These are phyloP conservation scores for Tretioscincus oriximinensis DNA, from an alignment of 2,113 vertebrate genomes.

Conservation along the genomic window DNA sequence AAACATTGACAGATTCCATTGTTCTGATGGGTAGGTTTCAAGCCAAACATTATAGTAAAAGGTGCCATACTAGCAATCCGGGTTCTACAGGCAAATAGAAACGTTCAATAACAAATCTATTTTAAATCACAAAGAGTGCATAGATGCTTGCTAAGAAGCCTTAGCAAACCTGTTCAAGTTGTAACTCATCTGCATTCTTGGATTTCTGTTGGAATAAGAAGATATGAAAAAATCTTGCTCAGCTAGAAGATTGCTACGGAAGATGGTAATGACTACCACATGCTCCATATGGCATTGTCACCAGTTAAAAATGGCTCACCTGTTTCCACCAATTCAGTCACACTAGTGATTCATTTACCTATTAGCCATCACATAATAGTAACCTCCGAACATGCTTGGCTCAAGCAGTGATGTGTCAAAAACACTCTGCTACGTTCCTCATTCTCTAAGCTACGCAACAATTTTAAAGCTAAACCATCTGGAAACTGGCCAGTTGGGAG, in stretches of 20 bases:
- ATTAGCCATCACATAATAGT: neutral
- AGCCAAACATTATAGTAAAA: no score
- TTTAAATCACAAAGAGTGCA: neutral
- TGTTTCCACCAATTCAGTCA: neutral
- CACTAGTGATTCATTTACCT: neutral
- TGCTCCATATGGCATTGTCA: neutral
- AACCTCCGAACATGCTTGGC: neutral
- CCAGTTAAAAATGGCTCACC: neutral
- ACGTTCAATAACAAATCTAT: neutral
- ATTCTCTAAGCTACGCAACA: slow-evolving; percentile 41
- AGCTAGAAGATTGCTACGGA: neutral
- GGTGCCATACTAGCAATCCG: no score
- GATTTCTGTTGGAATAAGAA: neutral
- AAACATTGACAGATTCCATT: no score
- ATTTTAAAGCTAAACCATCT: neutral
- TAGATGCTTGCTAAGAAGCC: neutral
- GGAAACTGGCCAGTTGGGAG: neutral
- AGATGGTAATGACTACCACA: neutral
- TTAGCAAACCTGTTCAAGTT: neutral
- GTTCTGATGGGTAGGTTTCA: no score
- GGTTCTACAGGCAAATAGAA: neutral
- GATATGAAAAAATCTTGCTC: neutral
- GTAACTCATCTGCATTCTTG: neutral
- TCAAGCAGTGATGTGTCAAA: neutral
- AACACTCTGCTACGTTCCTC: slow-evolving; percentile 22